These are phyloP conservation scores for Lamellibrachia columna DNA, from an alignment of 2,888 invertebrate species.

Conservation along the genomic window DNA sequence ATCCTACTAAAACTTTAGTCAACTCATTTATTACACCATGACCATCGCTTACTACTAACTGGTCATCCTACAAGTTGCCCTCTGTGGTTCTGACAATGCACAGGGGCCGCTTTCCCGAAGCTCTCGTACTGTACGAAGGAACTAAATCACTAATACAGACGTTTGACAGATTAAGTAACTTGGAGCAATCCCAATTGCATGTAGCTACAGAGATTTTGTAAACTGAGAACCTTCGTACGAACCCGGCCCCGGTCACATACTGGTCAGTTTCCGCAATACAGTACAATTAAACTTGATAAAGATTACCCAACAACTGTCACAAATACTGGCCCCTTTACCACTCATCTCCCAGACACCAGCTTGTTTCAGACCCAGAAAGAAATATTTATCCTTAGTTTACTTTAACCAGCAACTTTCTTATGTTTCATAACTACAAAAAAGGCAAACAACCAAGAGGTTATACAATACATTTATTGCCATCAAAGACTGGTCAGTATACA, in stretches of 20 bases:
- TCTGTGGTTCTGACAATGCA: neutral
- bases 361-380: neutral
- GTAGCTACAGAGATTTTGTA: too few relatives aligned
- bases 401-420: neutral
- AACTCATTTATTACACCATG: neutral
- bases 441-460: neutral
- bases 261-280: neutral
- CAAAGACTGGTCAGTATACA: neutral
- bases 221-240: too few relatives aligned
- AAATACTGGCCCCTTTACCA: neutral
- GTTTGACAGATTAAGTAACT: too few relatives aligned
- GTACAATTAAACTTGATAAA: neutral
- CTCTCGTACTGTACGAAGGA: too few relatives aligned
- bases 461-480: slow-evolving; percentile 11
- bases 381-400: neutral
- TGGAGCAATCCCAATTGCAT: too few relatives aligned
- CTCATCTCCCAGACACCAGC: neutral
- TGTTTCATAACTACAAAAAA: neutral
- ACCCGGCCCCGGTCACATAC: neutral
- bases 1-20: neutral
- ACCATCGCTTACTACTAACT: neutral
- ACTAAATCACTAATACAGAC: too few relatives aligned
- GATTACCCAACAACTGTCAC: neutral
- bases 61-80: neutral
- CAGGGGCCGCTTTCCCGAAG: too few relatives aligned